Evolutionary conservation across 2,797 vertebrate genomes (phyloP).

Genomic region (Sebastes minor): DNA sequence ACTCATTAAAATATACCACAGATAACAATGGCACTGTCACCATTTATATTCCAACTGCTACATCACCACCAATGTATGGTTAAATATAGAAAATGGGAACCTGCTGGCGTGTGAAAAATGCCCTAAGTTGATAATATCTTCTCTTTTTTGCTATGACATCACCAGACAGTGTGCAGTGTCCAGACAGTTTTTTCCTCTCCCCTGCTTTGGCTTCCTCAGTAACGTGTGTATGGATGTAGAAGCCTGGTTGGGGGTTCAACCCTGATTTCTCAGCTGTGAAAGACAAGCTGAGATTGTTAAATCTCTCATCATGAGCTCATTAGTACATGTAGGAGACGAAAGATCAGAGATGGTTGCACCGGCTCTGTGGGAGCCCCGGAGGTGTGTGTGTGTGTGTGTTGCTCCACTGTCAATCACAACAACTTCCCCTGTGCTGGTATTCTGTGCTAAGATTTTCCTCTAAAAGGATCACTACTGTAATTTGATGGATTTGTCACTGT

Average conservation of each 20-base stretch:
- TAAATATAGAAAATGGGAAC: slow-evolving; percentile 32
- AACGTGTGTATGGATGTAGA: neutral
- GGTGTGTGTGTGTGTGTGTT: neutral
- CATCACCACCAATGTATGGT: slow-evolving; percentile 3
- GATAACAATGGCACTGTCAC: slow-evolving; percentile 48
- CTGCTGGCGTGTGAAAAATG: slow-evolving; percentile 16
- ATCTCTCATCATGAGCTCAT: slow-evolving; percentile 58
- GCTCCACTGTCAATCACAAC: slow-evolving; percentile 3
- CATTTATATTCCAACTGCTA: slow-evolving; percentile 19
- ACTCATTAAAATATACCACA: slow-evolving; percentile 60
- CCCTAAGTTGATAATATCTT: neutral
- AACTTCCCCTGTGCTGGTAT: neutral
- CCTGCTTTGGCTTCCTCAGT: neutral
- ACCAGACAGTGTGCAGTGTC: neutral
- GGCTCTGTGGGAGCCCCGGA: slow-evolving; percentile 21
- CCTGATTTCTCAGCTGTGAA: slow-evolving; percentile 23
- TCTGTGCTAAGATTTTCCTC: neutral
- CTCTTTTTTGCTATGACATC: neutral
- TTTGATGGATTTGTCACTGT: slow-evolving; percentile 34
- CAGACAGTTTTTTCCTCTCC: neutral
- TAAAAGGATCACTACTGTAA: neutral
- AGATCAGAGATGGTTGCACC: slow-evolving; percentile 44
- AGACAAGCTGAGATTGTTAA: slow-evolving; percentile 47
- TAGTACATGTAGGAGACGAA: slow-evolving; percentile 32
- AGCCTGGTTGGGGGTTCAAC: neutral